phyloP scores from a whole-genome alignment of 2,797 vertebrate genomes.

The Tokudaia muenninki region DNA sequence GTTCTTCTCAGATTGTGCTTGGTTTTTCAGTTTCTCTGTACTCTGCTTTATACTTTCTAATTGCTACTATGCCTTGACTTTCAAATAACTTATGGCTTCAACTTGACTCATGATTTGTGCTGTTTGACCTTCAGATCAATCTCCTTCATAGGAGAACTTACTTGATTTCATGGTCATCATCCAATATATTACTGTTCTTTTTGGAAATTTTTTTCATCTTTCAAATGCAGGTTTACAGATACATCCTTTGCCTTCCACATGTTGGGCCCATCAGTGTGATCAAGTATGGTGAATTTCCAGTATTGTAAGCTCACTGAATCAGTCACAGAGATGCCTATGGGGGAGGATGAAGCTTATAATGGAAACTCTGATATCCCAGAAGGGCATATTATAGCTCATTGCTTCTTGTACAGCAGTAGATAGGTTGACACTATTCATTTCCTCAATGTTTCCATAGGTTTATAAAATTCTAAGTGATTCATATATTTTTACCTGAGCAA shows the following conservation, averaged over 20 bases:
- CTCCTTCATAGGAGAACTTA: neutral
- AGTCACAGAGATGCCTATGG: neutral
- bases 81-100: neutral
- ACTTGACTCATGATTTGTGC: neutral
- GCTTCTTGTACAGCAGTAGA: neutral
- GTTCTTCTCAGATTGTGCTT: neutral
- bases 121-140: neutral
- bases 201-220: neutral
- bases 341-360: neutral
- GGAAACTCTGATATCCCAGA: neutral
- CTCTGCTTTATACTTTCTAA: neutral
- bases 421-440: neutral
- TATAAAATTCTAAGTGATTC: neutral
- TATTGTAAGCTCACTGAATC: neutral
- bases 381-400: neutral
- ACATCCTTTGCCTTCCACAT: neutral
- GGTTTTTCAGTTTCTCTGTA: neutral
- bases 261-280: neutral
- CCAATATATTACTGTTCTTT: neutral
- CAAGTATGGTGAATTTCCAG: neutral
- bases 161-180: neutral
- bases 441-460: neutral
- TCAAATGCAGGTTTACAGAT: neutral
- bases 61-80: neutral
- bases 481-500: neutral